Base-by-base conservation (phyloP, 2,113 vertebrate species). In the Vidua macroura region DNA sequence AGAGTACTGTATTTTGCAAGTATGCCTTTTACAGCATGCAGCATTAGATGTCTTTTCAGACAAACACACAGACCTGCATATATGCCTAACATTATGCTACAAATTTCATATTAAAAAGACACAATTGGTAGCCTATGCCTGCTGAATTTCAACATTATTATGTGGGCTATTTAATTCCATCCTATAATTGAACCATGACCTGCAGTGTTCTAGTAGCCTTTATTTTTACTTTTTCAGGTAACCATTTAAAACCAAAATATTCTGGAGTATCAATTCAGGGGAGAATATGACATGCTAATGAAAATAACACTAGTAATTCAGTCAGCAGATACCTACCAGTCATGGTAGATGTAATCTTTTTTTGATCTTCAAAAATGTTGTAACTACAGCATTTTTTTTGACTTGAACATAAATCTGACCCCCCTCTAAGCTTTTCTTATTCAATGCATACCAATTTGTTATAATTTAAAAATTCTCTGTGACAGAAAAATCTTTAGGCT, bases 171-270 rank as follows among this genome's bases (percentile, higher is more conserved):
- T 72, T 53, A 80, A 51, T 88, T 80, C 39, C 14, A 78, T 14
- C 15, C 17, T 70, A 1, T 77, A 74, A 83, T 1, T 78, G 35
- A 93, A 89, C 66, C 56, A 53, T n/a, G 69, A 6, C 15, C 58
- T 19, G 63, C 43, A 75, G 31, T 92, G 44, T 86, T 86, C 44
- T 35, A 70, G 28, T 72, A 59, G 33, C 49, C 82, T 90, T 56
- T 60, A 56, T 55, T 95, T 97, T 96, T 81, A 80, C 4, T 77
- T 44, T 43, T 41, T 88, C 83, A 70, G 63, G 59, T 72, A 93
- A 90, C 10, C 10, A 67, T 92, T 78, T n/a, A 75, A 93, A 94
- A 81, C 79, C 25, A 90, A 96, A 95, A 94, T 82, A 75, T 86
- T 91, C 44, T 89, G 31, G 22, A 37, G 80, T 68, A 90, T 87